These are phyloP conservation scores for Brachirus orientalis DNA, from an alignment of 2,113 vertebrate genomes.

Conservation along the genomic window DNA sequence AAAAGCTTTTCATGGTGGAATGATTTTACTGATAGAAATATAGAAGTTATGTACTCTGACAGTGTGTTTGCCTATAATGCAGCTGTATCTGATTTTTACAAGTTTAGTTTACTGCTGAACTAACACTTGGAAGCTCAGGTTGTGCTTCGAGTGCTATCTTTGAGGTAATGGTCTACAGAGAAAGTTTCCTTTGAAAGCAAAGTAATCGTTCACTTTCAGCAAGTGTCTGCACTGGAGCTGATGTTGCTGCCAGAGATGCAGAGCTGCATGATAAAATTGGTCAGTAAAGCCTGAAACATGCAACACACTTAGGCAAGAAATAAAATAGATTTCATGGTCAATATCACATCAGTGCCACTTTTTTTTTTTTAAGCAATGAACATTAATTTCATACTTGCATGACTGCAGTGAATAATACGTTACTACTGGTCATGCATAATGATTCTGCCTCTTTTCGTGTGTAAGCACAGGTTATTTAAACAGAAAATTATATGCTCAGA, in stretches of 20 bases:
- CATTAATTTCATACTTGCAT: constrained; percentile 51
- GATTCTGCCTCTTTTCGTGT: constrained; percentile 4
- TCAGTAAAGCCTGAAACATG: constrained; percentile 59
- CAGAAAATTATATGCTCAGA: constrained; percentile 4
- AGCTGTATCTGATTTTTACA: not conserved
- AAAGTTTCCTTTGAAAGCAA: constrained; percentile 34
- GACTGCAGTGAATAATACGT: constrained; percentile 47
- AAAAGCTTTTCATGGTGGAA: too few species aligned
- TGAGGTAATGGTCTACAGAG: constrained; percentile 33
- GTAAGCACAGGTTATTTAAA: not conserved
- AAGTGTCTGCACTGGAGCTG: constrained; percentile 20
- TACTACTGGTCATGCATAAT: constrained; percentile 19
- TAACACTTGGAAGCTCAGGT: constrained; percentile 23
- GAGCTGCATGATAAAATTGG: constrained; percentile 50
- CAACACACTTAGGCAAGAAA: constrained; percentile 49
- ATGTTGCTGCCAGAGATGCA: constrained; percentile 30
- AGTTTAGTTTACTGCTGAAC: constrained; percentile 13
- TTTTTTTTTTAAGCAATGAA: constrained; percentile 58
- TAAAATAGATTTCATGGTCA: constrained; percentile 73
- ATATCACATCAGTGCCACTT: constrained; percentile 59
- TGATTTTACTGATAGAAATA: too few species aligned
- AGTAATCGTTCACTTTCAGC: constrained; percentile 39
- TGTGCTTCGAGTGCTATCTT: constrained; percentile 35
- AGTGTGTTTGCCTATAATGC: too few species aligned
- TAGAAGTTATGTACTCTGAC: too few species aligned